Evolutionary conservation across 2,888 invertebrate genomes (phyloP).

Genomic region (Stenolophus ochropezus): DNA sequence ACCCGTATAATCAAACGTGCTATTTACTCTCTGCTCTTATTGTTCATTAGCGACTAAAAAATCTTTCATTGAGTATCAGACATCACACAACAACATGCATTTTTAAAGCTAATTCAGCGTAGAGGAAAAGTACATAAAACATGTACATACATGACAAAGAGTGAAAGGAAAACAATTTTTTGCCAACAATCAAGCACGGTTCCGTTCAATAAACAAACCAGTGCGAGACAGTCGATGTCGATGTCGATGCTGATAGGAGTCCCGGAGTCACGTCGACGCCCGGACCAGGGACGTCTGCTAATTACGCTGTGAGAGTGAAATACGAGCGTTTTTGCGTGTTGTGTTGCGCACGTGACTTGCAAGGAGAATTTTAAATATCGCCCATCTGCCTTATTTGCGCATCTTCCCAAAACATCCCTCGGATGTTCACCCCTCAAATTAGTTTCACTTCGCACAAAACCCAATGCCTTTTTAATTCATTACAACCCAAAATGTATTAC

Average conservation of each 20-base stretch:
- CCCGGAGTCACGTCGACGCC: constrained; percentile 19
- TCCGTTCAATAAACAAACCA: constrained; percentile 41
- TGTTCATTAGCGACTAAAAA: constrained; percentile 11
- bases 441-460: no score
- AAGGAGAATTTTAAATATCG: constrained; percentile 33
- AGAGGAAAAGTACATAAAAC: constrained; percentile 20
- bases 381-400: not conserved
- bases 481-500: no score
- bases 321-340: constrained; percentile 36
- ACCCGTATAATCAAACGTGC: not conserved
- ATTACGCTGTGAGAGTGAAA: constrained; percentile 39
- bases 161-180: constrained; percentile 44
- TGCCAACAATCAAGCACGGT: constrained; percentile 36
- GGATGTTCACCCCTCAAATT: no score
- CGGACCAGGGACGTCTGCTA: not conserved
- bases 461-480: no score
- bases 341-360: not conserved
- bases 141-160: constrained; percentile 27
- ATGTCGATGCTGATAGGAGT: no score
- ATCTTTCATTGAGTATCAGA: constrained; percentile 1
- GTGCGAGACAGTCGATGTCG: not conserved
- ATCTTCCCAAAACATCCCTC: not conserved
- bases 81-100: constrained; percentile 25
- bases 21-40: not conserved
- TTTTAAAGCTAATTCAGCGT: constrained; percentile 9